Evolutionary conservation across 2,113 vertebrate genomes (phyloP).

Genomic region (Amphilophus citrinellus): DNA sequence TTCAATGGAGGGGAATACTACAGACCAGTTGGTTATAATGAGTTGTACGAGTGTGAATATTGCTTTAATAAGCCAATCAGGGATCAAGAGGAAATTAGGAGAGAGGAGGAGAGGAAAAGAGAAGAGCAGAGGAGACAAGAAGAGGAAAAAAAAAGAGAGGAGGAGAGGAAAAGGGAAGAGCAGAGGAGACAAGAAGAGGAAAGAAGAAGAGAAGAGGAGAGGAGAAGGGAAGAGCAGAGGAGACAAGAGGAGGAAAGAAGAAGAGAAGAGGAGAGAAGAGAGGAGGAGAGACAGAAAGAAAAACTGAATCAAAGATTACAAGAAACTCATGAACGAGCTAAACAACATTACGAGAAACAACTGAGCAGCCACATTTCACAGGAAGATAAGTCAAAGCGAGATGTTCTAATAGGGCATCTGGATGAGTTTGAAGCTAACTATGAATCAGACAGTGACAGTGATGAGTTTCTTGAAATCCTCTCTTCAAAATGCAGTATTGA

Average conservation of each 20-base stretch:
- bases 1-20: conserved; percentile 39
- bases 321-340: too few species aligned
- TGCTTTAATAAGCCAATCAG: conserved; percentile 19
- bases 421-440: too few species aligned
- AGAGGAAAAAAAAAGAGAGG: rapidly evolving
- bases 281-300: not conserved
- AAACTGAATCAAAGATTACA: too few species aligned
- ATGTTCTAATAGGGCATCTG: too few species aligned
- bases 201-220: not conserved
- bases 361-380: too few species aligned
- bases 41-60: not conserved
- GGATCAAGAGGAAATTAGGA: not conserved
- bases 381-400: too few species aligned
- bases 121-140: rapidly evolving
- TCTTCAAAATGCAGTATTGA: too few species aligned
- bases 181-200: too few species aligned
- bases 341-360: too few species aligned
- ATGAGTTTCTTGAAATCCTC: too few species aligned
- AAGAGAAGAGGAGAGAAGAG: conserved; percentile 28
- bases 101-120: not conserved
- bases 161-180: rapidly evolving
- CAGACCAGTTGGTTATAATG: not conserved
- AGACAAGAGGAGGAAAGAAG: too few species aligned
- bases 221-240: not conserved
- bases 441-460: too few species aligned